A percentile compares a stretch with the other conserved stretches of the same genome.
phyloP scores from a whole-genome alignment of 92 coral and sea anemone species.

The Micromussa lordhowensis region DNA sequence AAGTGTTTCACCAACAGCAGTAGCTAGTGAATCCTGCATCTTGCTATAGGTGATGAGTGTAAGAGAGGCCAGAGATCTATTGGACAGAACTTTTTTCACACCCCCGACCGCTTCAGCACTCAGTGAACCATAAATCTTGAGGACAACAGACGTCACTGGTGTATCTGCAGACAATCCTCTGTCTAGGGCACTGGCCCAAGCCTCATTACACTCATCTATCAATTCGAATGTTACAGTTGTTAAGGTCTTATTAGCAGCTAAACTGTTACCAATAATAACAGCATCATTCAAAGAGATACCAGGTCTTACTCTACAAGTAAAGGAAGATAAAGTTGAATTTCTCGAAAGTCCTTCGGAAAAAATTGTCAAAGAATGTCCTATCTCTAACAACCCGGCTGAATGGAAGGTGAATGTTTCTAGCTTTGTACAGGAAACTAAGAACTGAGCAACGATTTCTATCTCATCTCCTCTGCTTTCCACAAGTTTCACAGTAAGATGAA shows the following conservation, averaged over 20 bases:
- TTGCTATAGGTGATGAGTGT: not conserved
- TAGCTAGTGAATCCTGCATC: not conserved
- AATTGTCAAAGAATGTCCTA: no score
- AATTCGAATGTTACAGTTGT: conserved; percentile 2
- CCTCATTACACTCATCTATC: not conserved
- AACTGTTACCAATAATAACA: not conserved
- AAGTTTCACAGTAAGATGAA: not conserved
- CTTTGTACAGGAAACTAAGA: not conserved
- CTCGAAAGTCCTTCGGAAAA: not conserved
- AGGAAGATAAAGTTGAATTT: not conserved
- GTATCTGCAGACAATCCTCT: not conserved
- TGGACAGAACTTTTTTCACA: not conserved
- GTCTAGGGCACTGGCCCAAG: conserved; percentile 2
- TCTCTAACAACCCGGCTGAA: accelerated
- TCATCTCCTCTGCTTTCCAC: accelerated
- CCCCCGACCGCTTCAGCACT: not conserved
- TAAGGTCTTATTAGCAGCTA: not conserved
- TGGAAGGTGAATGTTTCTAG: not conserved
- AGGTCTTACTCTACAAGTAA: not conserved
- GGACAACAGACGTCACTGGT: conserved; percentile 12
- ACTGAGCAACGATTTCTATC: not conserved
- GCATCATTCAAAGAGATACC: not conserved
- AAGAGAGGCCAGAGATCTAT: not conserved
- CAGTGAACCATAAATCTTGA: not conserved
- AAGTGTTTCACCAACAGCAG: conserved; percentile 1